Base-by-base conservation (phyloP, 2,888 invertebrate species). In the Lamellibrachia satsuma region DNA sequence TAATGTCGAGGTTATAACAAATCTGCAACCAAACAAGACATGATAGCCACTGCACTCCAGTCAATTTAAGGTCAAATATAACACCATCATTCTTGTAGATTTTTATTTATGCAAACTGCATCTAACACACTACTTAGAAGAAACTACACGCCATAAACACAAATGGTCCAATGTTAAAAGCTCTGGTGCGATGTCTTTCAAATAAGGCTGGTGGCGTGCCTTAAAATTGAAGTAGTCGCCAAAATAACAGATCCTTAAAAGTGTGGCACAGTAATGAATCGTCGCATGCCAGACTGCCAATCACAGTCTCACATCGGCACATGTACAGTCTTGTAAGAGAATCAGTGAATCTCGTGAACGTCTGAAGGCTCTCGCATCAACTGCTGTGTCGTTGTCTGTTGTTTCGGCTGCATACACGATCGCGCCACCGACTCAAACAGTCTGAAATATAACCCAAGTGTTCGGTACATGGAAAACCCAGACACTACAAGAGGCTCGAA, bases 341-440 rank as follows among this genome's bases (percentile, higher is more conserved):
- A 22, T 75, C 75, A 75, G 75, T 75, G 75, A 22, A 75, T 75
- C 75, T 75, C 75, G 75, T 75, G 75, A 4, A 75, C 75, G 6
- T 75, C 75, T 11, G 75, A 22, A 6, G 75, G 75, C 75, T 75
- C 75, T 22, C 75, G 75, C 75, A 75, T 22, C 75, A 75, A 22
- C 75, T 75, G 75, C 39, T 57, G 92, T 11, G 92, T 55, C 92
- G 52, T 75, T 22, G 75, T 75, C 75, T 75, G 75, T 22, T 75
- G 93, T n/a, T 92, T 91, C 3, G 94, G 94, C 92, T 95, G 96
- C 97, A 99, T 98, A 97, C 99, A 99, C 0, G 99, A 99, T 94
- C 98, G 97, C 52, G 99, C 99, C 94, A 99, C 99, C 2, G 99
- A 99, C 96, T 99, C 99, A 97, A 99, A 99, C 95, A 99, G 97